Conservation (phyloP, 2,113 vertebrate genomes). For the Apteryx mantelli region DNA sequence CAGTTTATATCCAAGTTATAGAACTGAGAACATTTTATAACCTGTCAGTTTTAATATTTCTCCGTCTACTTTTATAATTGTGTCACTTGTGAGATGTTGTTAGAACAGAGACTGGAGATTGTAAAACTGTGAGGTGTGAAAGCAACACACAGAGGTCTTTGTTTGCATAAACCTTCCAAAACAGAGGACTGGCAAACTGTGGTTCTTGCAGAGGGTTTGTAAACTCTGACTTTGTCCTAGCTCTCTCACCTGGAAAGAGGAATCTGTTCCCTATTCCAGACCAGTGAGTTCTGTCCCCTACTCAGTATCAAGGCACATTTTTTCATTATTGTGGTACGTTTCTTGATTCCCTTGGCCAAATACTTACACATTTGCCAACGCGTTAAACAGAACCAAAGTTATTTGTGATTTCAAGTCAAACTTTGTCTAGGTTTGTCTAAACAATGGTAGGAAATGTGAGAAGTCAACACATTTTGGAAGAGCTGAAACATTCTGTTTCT, state of each 20-base stretch:
- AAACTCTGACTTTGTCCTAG: not conserved
- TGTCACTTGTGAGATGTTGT: not conserved
- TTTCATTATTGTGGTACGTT: not conserved
- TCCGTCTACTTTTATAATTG: constrained; percentile 16
- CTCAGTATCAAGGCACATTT: not conserved
- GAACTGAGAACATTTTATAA: constrained; percentile 32
- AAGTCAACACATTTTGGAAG: accelerated
- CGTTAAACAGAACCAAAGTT: not conserved
- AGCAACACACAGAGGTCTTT: not conserved
- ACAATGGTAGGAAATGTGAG: not conserved
- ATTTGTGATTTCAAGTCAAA: not conserved
- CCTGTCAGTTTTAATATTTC: constrained; percentile 24
- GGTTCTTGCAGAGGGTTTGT: not conserved
- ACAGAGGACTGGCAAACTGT: not conserved
- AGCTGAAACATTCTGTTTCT: not conserved
- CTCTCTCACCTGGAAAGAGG: not conserved
- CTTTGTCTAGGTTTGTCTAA: not conserved
- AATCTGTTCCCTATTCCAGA: not conserved
- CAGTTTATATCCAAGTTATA: constrained; percentile 16
- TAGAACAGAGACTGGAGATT: not conserved
- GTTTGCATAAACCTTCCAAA: not conserved
- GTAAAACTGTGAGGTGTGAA: not conserved
- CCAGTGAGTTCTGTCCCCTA: not conserved
- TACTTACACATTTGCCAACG: not conserved
- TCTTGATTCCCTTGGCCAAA: not conserved